phyloP scores from a whole-genome alignment of 2,797 vertebrate species.

The Crocidura indochinensis region DNA sequence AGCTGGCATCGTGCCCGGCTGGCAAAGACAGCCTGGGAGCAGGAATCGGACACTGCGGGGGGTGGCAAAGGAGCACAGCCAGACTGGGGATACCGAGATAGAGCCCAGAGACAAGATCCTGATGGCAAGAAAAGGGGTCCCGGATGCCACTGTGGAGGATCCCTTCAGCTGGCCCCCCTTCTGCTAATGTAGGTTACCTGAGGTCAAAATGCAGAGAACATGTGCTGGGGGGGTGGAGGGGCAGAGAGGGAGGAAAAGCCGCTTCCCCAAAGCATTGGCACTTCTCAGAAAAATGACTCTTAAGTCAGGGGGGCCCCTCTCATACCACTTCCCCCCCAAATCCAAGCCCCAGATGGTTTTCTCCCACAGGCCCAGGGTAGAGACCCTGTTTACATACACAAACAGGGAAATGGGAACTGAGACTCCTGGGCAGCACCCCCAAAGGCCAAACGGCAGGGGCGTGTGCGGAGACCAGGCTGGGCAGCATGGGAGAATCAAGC shows the following conservation, averaged over 20 bases:
- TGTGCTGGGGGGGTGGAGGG: background rate
- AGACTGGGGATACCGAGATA: conserved; percentile 50
- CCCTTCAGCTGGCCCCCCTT: conserved; percentile 63
- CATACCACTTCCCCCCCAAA: conserved; percentile 81
- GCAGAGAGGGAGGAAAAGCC: conserved; percentile 63
- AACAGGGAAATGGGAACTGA: conserved; percentile 52
- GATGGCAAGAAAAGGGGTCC: conserved; percentile 39
- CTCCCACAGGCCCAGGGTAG: conserved; percentile 56
- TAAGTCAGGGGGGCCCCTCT: conserved; percentile 56
- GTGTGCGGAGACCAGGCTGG: too few species aligned
- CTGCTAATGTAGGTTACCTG: conserved; percentile 80
- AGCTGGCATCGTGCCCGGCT: conserved; percentile 83
- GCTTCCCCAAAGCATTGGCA: conserved; percentile 83
- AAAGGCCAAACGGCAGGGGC: too few species aligned
- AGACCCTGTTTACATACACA: conserved; percentile 2
- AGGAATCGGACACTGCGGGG: conserved; percentile 80
- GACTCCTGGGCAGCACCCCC: background rate
- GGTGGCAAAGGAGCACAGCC: conserved; percentile 71
- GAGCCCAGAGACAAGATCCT: conserved; percentile 11
- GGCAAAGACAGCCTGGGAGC: conserved; percentile 80
- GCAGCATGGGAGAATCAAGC: background rate
- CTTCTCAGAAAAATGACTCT: conserved; percentile 87
- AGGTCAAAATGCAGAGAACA: conserved; percentile 78
- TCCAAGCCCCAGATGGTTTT: conserved; percentile 60
- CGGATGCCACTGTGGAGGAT: conserved; percentile 50